Percentiles rank a stretch among this genome's conserved stretches.
Evolutionary conservation across 2,888 invertebrate species (phyloP).

Genomic region (Crioceris asparagi): DNA sequence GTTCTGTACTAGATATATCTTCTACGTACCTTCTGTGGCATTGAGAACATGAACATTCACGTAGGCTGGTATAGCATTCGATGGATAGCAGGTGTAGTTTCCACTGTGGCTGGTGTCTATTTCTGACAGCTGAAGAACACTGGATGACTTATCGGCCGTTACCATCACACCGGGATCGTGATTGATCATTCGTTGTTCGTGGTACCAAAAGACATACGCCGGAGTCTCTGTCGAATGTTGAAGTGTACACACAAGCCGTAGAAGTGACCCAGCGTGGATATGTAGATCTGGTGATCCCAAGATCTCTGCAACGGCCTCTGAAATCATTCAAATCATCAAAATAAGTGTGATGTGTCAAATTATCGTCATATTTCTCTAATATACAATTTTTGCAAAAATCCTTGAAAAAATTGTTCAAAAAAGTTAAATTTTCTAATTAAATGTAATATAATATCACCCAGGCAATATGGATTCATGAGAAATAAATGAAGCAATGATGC

Average conservation of each 20-base stretch:
- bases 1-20: no score
- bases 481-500: no score
- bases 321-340: no score
- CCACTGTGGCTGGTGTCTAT: constrained; percentile 49
- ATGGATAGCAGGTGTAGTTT: constrained; percentile 60
- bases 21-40: constrained; percentile 40
- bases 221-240: constrained; percentile 46
- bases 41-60: constrained; percentile 59
- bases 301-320: constrained; percentile 47
- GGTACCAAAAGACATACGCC: constrained; percentile 50
- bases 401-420: no score
- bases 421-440: no score
- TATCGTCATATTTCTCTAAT: no score
- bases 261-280: constrained; percentile 46
- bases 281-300: constrained; percentile 49
- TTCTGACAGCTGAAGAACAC: constrained; percentile 55
- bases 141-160: constrained; percentile 43
- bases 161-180: constrained; percentile 47
- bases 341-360: no score
- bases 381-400: no score
- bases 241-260: constrained; percentile 46
- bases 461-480: no score
- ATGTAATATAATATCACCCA: no score
- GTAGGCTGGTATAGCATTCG: constrained; percentile 52
- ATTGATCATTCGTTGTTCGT: constrained; percentile 49